Base-by-base conservation (phyloP, 2,113 vertebrate genomes). In the Petroica traversi region DNA sequence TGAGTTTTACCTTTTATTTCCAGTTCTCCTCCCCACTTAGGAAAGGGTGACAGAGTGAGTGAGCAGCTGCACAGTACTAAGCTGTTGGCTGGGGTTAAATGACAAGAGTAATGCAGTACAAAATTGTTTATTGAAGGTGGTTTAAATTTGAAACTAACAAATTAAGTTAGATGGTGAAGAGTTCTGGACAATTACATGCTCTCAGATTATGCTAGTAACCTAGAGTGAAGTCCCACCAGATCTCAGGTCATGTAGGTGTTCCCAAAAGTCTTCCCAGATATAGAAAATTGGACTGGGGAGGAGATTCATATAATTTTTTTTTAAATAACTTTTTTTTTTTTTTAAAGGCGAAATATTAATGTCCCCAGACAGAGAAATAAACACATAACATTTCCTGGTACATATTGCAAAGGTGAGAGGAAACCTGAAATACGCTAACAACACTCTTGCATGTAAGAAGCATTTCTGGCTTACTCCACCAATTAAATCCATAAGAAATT, bases 291-390 rank as follows among this genome's bases (percentile, higher is more conserved):
- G 36, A 12, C 8, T 77, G 6, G 9, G 5, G 20, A 69, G 24
- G 7, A 51, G 8, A 55, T 19, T 55, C 0, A 14, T 26, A 52
- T 26, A 0, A 2, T 38, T n/a, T 2, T 11, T 25, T 15, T 29
- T 55, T 0, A 15, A 24, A 52, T 26, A 0, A 2, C 36, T 36
- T 2, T 9, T 22, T 13, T 26, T 25, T 26, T 34, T 11, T 48
- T n/a, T 11, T 3, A 0, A 55, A 17, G n/a, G n/a, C n/a, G n/a
- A 16, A 62, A 62, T 40, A 68, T 41, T 63, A 14, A 55, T 23
- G 24, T 19, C 6, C 62, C 23, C 36, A 75, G 49, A 77, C 38
- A 67, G 17, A 62, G 10, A 79, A 63, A 64, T 51, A 68, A 75
- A 91, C 34, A 2, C 8, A n/a, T 43, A n/a, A 58, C 14, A 38